These are phyloP conservation scores for Poeciliopsis infans DNA, from an alignment of 2,797 vertebrate genomes.

Conservation along the genomic window DNA sequence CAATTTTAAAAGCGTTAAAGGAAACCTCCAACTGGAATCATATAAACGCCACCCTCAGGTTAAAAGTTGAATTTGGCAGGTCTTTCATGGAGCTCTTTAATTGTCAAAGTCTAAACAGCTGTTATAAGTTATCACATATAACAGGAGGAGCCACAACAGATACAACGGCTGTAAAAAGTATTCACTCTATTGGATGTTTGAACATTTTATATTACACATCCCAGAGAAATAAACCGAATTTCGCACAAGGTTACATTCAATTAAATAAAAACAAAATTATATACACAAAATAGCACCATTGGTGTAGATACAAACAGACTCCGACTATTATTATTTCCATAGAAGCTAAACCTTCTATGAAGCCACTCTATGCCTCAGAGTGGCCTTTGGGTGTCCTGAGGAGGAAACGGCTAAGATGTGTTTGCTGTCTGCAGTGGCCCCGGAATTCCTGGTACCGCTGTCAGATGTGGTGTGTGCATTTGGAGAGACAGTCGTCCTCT, in stretches of 20 bases:
- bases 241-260: no score
- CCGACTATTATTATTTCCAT: neutral
- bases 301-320: neutral
- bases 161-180: no score
- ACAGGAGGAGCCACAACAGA: no score
- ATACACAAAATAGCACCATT: neutral
- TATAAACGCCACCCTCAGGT: no score
- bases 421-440: conserved; percentile 85
- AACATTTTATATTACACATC: neutral
- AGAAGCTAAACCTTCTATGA: neutral
- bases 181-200: no score
- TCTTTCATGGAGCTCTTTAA: no score
- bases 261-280: no score
- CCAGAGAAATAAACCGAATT: neutral
- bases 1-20: neutral
- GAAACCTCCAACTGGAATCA: neutral
- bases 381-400: neutral
- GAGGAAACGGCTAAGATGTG: neutral
- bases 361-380: neutral
- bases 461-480: conserved; percentile 93
- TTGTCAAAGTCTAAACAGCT: no score
- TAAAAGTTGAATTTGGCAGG: no score
- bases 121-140: no score
- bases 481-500: conserved; percentile 93
- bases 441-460: conserved; percentile 94